phyloP scores from a whole-genome alignment of 2,113 vertebrate genomes.

The Misgurnus anguillicaudatus region DNA sequence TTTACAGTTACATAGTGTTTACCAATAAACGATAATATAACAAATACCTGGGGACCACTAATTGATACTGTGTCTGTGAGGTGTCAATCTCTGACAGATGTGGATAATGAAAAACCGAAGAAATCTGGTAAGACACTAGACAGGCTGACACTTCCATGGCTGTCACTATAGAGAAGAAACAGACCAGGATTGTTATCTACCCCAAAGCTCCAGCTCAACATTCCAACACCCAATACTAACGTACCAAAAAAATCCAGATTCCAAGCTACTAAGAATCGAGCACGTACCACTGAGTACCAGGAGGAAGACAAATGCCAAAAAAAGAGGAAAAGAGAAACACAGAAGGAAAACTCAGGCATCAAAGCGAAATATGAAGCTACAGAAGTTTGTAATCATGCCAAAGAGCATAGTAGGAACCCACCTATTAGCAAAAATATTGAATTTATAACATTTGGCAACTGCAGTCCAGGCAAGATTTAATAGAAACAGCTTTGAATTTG shows the following conservation, averaged over 20 bases:
- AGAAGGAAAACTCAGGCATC: neutral
- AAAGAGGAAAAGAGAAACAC: neutral
- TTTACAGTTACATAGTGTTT: too few species aligned
- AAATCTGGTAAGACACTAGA: neutral
- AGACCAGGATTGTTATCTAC: slow-evolving; percentile 57
- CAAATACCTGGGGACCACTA: neutral
- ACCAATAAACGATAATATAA: neutral
- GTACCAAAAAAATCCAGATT: slow-evolving; percentile 51
- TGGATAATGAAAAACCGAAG: neutral
- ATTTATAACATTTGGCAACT: neutral
- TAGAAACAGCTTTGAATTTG: neutral
- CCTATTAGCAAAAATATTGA: neutral
- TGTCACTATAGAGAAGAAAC: slow-evolving; percentile 57
- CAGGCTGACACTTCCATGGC: slow-evolving; percentile 28
- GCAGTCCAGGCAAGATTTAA: neutral
- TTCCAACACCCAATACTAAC: slow-evolving; percentile 52
- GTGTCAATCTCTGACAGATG: neutral
- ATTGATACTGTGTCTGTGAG: too few species aligned
- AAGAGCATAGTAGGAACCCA: neutral
- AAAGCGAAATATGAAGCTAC: neutral
- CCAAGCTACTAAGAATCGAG: slow-evolving; percentile 13
- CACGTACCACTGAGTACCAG: slow-evolving; percentile 57
- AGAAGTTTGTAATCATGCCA: neutral
- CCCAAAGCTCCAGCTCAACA: slow-evolving; percentile 45
- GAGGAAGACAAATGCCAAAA: slow-evolving; percentile 23